A percentile compares a stretch with the other conserved stretches of the same genome.
Evolutionary conservation across 2,797 vertebrate genomes (phyloP).

Genomic region (Microchirus variegatus): DNA sequence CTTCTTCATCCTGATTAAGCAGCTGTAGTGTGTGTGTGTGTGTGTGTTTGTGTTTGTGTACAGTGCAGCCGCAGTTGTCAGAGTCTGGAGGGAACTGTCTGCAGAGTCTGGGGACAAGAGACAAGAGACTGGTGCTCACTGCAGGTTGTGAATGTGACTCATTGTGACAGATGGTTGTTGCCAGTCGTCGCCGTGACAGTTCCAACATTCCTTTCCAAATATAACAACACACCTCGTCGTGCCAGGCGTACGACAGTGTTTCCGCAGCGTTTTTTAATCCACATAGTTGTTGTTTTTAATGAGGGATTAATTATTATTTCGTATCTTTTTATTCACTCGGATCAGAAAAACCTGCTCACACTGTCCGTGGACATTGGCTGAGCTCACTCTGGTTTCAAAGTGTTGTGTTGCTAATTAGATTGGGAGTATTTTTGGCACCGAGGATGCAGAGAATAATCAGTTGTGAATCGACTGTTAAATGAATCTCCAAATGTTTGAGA

Average conservation of each 20-base stretch:
- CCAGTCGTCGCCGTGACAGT: constrained; percentile 28
- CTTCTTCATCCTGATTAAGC: constrained; percentile 52
- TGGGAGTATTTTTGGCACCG: too few species aligned
- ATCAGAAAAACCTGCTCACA: not conserved
- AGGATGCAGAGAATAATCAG: too few species aligned
- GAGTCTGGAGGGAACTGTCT: constrained; percentile 33
- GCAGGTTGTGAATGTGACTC: constrained; percentile 47
- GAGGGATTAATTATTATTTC: not conserved
- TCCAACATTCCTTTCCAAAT: constrained; percentile 56
- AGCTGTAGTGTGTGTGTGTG: constrained; percentile 39
- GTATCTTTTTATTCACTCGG: not conserved
- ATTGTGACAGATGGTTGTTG: constrained; percentile 49
- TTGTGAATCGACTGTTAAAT: too few species aligned
- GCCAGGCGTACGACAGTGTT: constrained; percentile 22
- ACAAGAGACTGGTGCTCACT: not conserved
- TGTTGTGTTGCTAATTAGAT: too few species aligned
- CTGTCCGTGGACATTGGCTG: not conserved
- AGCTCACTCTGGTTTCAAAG: too few species aligned
- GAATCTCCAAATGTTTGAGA: too few species aligned
- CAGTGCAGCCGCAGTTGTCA: constrained; percentile 28
- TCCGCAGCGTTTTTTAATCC: constrained; percentile 31
- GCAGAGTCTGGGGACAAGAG: constrained; percentile 23
- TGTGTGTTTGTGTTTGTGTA: not conserved
- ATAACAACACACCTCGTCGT: constrained; percentile 30
- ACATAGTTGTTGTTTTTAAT: not conserved